Conservation (phyloP, 2,888 invertebrate genomes). For the Ligdia adustata region DNA sequence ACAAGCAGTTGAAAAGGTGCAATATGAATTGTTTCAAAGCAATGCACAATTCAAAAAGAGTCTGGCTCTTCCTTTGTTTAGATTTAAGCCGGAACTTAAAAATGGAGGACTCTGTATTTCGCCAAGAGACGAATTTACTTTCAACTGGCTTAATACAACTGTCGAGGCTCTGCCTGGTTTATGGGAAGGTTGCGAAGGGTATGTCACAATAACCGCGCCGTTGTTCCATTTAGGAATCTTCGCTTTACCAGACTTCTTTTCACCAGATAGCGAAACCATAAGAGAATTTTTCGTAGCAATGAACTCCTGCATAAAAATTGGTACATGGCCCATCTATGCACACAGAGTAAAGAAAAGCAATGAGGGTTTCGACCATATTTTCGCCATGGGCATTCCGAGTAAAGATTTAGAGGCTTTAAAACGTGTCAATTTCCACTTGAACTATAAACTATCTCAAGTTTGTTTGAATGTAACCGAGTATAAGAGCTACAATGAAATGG, state of each 20-base stretch:
- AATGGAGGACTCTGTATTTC: not conserved
- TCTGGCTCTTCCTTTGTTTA: not conserved
- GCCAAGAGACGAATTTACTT: not conserved
- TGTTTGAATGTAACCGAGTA: not conserved
- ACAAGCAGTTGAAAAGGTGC: not conserved
- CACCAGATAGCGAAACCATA: not conserved
- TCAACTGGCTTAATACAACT: not conserved
- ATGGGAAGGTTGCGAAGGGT: slow-evolving; percentile 1
- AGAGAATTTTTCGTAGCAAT: not conserved
- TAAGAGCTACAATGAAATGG: not conserved
- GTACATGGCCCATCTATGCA: not conserved
- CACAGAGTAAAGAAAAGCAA: not conserved
- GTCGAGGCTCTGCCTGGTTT: not conserved
- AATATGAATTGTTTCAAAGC: not conserved
- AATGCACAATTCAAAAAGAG: not conserved
- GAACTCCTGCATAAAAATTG: not conserved
- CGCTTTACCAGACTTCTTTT: not conserved
- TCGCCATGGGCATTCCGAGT: not conserved
- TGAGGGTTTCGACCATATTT: not conserved
- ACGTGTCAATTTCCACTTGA: not conserved
- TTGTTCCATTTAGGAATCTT: not conserved
- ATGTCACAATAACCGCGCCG: not conserved
- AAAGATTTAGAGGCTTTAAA: not conserved
- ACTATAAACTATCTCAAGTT: not conserved
- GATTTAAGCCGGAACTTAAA: not conserved